Conservation (phyloP, 2,113 vertebrate species). For the Atractosteus spatula region DNA sequence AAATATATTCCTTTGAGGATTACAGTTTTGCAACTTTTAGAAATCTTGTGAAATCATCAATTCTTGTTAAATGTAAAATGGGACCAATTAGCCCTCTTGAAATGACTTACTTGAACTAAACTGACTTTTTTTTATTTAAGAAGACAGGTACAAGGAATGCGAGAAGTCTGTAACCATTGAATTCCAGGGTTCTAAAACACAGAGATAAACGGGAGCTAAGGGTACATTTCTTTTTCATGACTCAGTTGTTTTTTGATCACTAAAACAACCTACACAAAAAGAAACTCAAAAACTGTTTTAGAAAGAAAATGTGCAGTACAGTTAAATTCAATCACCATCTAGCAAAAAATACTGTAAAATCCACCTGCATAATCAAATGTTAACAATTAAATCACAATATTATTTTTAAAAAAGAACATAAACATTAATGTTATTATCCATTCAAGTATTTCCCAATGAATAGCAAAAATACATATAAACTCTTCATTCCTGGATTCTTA, state of each 20-base stretch:
- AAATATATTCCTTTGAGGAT: neutral
- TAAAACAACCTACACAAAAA: neutral
- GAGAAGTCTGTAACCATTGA: too few species aligned
- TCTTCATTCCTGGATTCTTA: too few species aligned
- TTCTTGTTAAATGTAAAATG: too few species aligned
- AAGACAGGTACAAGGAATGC: too few species aligned
- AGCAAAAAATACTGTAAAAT: neutral
- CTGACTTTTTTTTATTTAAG: too few species aligned
- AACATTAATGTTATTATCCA: conserved; percentile 3
- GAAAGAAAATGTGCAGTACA: neutral
- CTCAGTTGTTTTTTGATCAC: too few species aligned
- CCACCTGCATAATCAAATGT: neutral
- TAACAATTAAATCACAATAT: neutral
- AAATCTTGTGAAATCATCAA: too few species aligned
- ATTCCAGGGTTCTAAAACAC: too few species aligned
- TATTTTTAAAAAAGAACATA: neutral
- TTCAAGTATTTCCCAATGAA: neutral
- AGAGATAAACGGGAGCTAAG: too few species aligned
- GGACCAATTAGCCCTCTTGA: too few species aligned
- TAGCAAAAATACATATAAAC: neutral
- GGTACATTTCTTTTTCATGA: too few species aligned
- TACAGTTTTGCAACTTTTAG: neutral
- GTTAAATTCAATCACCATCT: neutral
- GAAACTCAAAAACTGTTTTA: neutral
- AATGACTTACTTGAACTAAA: too few species aligned